Percentiles rank a stretch among this genome's conserved stretches.
Conservation (phyloP, 1,140 invertebrate genomes). For the Aphis gossypii region DNA sequence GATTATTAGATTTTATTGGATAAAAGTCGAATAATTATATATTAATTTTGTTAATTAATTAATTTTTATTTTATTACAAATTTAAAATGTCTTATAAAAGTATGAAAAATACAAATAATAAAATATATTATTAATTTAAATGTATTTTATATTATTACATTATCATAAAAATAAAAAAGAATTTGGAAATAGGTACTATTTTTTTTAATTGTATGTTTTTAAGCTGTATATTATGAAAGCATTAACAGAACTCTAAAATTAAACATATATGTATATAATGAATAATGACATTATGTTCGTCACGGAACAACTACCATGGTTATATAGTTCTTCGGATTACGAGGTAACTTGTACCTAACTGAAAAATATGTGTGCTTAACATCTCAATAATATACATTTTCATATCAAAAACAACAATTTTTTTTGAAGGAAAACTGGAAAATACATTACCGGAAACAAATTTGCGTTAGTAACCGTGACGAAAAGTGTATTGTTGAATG, state of each 20-base stretch:
- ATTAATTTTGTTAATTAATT: background rate
- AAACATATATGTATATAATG: background rate
- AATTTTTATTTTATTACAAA: background rate
- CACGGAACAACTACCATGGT: conserved; percentile 38
- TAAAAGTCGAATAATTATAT: background rate
- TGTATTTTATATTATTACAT: background rate
- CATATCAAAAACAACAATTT: background rate
- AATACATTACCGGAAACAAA: conserved; percentile 53
- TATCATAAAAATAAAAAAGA: background rate
- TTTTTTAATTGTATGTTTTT: background rate
- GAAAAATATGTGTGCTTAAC: conserved; percentile 24
- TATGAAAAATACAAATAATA: background rate
- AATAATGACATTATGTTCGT: background rate
- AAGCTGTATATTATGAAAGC: background rate
- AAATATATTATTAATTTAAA: background rate
- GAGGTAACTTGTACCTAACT: conserved; percentile 7
- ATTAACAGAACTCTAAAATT: conserved; percentile 16
- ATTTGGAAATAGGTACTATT: background rate
- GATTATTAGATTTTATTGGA: background rate
- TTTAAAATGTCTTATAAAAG: background rate
- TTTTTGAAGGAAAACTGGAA: conserved; percentile 38
- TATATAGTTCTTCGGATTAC: conserved; percentile 27
- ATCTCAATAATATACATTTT: conserved; percentile 52
- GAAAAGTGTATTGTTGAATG: conserved; percentile 49
- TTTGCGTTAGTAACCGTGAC: conserved; percentile 49